These are phyloP conservation scores for Ptychochromis oligacanthus DNA, from an alignment of 2,113 vertebrate species.

Conservation along the genomic window DNA sequence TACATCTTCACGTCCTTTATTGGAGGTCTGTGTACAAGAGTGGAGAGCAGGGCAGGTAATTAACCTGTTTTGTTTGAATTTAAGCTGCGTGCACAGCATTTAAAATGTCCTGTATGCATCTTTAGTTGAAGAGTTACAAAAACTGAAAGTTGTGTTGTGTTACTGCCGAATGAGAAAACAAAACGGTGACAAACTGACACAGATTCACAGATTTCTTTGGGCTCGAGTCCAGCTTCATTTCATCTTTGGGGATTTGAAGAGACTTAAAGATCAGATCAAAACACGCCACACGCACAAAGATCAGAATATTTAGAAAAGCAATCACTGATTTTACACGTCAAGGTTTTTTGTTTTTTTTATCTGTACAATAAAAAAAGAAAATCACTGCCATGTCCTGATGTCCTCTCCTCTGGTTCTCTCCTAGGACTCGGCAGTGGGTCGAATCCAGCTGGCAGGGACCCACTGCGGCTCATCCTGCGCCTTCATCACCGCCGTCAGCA, in stretches of 20 bases:
- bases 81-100: not conserved
- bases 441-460: constrained; percentile 91
- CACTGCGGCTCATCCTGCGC: constrained; percentile 93
- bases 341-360: not conserved
- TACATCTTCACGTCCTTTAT: not conserved
- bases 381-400: constrained; percentile 1
- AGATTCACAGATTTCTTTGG: constrained; percentile 25
- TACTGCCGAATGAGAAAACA: not conserved
- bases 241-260: constrained; percentile 35
- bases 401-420: not conserved
- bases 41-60: constrained; percentile 8
- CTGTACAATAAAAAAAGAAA: not conserved
- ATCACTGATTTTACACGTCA: not conserved
- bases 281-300: not conserved
- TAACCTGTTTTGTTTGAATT: not conserved
- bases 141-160: not conserved
- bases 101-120: not conserved
- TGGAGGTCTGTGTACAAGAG: not conserved
- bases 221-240: constrained; percentile 10
- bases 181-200: not conserved
- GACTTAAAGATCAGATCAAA: constrained; percentile 26
- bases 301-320: constrained; percentile 6
- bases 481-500: constrained; percentile 81
- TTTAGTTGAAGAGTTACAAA: not conserved
- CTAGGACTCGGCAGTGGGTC: constrained; percentile 77